Evolutionary conservation across 2,113 vertebrate genomes (phyloP).

Genomic region (Pungitius pungitius): DNA sequence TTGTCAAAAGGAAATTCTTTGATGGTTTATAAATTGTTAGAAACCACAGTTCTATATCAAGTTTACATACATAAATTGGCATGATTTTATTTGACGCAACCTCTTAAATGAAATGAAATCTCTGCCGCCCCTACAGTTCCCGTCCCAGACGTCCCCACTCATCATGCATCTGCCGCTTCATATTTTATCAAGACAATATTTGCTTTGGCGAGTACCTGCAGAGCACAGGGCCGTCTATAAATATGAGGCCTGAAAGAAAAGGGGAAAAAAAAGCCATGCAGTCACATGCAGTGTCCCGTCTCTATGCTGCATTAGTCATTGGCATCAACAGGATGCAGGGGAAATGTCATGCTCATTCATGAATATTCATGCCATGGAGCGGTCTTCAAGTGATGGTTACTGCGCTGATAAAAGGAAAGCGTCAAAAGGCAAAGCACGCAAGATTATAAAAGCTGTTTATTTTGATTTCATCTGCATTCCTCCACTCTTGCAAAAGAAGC

Average conservation of each 20-base stretch:
- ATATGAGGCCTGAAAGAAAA: constrained; percentile 51
- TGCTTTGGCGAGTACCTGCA: constrained; percentile 68
- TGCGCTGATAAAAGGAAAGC: constrained; percentile 62
- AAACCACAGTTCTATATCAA: background rate
- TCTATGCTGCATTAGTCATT: constrained; percentile 72
- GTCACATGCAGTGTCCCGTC: constrained; percentile 50
- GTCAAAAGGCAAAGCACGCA: constrained; percentile 35
- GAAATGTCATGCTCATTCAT: constrained; percentile 77
- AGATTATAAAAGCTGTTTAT: constrained; percentile 46
- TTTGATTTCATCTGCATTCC: constrained; percentile 46
- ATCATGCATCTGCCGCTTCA: constrained; percentile 35
- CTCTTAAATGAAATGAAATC: constrained; percentile 21
- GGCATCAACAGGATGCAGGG: constrained; percentile 75
- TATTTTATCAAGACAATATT: constrained; percentile 72
- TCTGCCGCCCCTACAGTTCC: constrained; percentile 5
- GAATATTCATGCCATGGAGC: constrained; percentile 78
- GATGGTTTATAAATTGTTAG: constrained; percentile 12
- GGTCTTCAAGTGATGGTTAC: constrained; percentile 67
- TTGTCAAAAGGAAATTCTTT: constrained; percentile 28
- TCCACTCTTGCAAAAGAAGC: constrained; percentile 22
- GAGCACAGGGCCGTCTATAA: constrained; percentile 62
- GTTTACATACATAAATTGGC: background rate
- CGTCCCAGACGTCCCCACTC: constrained; percentile 14
- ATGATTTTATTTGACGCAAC: constrained; percentile 11
- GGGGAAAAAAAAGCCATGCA: constrained; percentile 39